Base-by-base conservation (phyloP, 2,888 invertebrate genomes). In the Limenitis camilla region DNA sequence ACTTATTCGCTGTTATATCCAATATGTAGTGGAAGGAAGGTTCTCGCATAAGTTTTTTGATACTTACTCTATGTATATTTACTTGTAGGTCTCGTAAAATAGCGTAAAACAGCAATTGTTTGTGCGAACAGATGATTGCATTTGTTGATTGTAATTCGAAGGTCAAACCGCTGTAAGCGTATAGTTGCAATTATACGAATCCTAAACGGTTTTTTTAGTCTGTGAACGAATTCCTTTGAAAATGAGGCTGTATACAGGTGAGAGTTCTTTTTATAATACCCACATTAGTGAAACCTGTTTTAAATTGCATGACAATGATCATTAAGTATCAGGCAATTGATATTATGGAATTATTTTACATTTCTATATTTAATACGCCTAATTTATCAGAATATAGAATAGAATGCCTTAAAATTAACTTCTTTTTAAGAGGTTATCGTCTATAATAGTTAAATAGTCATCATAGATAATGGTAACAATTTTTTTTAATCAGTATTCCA, bases 111-210 rank as follows among this genome's bases (percentile, higher is more conserved):
- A 64, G 56, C 59, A 61, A 65, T 67, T 74, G 75, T 76, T 74
- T 78, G 69, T 71, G 64, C 65, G 61, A 76, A 71, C 80, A 81
- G 75, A 78, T 81, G 81, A 78, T 74, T 67, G 60, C 59, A 67
- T 67, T 73, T 73, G 74, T 74, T 71, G 72, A 72, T 72, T 64
- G 64, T 48, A 42, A 55, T 42, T 49, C 67, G 74, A 76, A 75
- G 75, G 72, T 72, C 74, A 73, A 61, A 61, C 56, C 62, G 68
- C 64, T 67, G 69, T 67, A 60, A 63, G 65, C 63, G 67, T 66
- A 67, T 68, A 69, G 71, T 65, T 58, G 61, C 56, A 50, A 59
- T 64, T 61, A 60, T 40, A 35, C 56, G 48, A 59, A 55, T 44
- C 42, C 52, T 49, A 61, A 58, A 52, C 52, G 40, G 46, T 61